Evolutionary conservation across 2,888 invertebrate species (phyloP).

Genomic region (Agonopterix arenella): DNA sequence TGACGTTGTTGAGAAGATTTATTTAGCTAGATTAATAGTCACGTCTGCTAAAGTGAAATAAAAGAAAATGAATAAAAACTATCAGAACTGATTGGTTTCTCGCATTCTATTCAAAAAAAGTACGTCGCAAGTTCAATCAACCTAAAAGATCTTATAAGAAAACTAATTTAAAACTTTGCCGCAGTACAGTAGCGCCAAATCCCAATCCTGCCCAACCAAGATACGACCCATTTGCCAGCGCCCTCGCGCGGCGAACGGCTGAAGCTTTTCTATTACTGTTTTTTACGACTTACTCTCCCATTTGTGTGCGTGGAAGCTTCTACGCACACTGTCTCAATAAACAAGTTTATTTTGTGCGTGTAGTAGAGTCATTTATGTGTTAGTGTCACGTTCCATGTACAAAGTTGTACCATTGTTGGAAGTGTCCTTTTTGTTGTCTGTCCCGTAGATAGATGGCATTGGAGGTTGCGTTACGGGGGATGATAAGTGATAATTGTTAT

Average conservation of each 20-base stretch:
- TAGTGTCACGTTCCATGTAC: conserved; percentile 56
- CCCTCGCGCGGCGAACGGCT: conserved; percentile 70
- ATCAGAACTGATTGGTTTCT: too few species aligned
- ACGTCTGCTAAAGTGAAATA: too few species aligned
- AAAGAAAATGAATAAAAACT: too few species aligned
- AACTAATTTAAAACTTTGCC: conserved; percentile 46
- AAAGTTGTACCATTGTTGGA: conserved; percentile 31
- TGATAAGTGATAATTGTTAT: too few species aligned
- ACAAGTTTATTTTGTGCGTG: conserved; percentile 54
- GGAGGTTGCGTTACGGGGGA: conserved; percentile 32
- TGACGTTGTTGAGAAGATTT: too few species aligned
- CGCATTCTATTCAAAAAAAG: too few species aligned
- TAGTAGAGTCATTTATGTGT: conserved; percentile 51
- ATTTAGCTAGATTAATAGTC: too few species aligned
- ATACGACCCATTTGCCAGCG: conserved; percentile 56
- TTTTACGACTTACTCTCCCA: conserved; percentile 36
- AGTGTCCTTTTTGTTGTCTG: conserved; percentile 51
- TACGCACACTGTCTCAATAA: conserved; percentile 53
- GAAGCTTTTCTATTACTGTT: conserved; percentile 68
- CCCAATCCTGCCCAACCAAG: conserved; percentile 23
- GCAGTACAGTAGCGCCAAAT: conserved; percentile 55
- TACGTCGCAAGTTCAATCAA: not conserved
- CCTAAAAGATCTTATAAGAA: conserved; percentile 38
- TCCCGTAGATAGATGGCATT: conserved; percentile 64
- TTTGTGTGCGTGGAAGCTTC: conserved; percentile 52